Evolutionary conservation across 2,888 invertebrate species (phyloP).

Genomic region (Pantelozetes paolii): DNA sequence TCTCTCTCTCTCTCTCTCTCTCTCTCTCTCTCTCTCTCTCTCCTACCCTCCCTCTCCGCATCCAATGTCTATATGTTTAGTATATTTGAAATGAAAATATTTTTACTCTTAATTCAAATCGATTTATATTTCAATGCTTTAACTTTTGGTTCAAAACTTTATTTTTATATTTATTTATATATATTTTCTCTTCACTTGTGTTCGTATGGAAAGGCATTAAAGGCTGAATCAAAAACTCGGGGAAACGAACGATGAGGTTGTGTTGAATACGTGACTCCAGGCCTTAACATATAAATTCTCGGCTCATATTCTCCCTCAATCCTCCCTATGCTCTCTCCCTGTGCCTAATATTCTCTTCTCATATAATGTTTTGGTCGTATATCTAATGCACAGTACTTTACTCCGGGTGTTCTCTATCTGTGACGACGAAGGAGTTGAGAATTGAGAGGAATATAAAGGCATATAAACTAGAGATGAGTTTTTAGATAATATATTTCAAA

Average conservation of each 20-base stretch:
- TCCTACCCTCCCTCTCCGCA: neutral
- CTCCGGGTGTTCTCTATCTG: slow-evolving; percentile 8
- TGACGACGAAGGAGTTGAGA: slow-evolving; percentile 15
- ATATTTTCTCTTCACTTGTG: neutral
- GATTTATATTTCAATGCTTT: slow-evolving; percentile 11
- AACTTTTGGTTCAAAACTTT: slow-evolving; percentile 9
- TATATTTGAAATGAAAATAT: neutral
- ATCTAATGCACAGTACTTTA: slow-evolving; percentile 19
- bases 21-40: slow-evolving; percentile 33
- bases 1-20: slow-evolving; percentile 14
- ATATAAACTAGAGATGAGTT: slow-evolving; percentile 34
- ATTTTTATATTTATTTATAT: neutral
- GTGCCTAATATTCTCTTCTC: neutral
- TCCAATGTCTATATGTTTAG: neutral
- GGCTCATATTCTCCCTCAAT: slow-evolving; percentile 26
- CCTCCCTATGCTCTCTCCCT: neutral
- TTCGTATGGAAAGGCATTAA: slow-evolving; percentile 1
- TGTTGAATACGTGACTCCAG: slow-evolving; percentile 28
- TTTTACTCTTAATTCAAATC: slow-evolving; percentile 26
- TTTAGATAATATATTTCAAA: slow-evolving; percentile 29
- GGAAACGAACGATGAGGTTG: slow-evolving; percentile 15
- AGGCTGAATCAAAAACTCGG: slow-evolving; percentile 7
- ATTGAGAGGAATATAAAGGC: neutral
- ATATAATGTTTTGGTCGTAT: slow-evolving; percentile 21
- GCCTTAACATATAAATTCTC: slow-evolving; percentile 22